A percentile compares a stretch with the other conserved stretches of the same genome.
Conservation (phyloP, 2,113 vertebrate genomes). For the Microtus ochrogaster region DNA sequence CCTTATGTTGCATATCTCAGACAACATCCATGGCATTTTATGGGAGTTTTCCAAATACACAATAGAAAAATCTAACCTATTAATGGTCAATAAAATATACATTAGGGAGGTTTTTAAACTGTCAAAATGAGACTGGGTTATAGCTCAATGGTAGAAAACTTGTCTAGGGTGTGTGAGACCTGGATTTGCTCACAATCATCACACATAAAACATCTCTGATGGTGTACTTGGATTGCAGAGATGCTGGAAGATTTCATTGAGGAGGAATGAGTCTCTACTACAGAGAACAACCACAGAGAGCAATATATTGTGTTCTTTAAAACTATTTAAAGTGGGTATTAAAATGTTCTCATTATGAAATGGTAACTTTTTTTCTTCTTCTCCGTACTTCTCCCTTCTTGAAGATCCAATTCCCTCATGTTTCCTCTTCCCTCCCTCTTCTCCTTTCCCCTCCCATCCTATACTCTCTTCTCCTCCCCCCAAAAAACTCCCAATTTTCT, state of each 20-base stretch:
- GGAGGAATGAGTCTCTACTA: background rate
- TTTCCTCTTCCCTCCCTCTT: too few relatives aligned
- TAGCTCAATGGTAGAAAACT: background rate
- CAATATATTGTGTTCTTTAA: background rate
- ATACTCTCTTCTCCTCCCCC: too few relatives aligned
- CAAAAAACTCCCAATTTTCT: too few relatives aligned
- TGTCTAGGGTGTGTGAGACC: background rate
- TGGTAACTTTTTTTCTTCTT: too few relatives aligned
- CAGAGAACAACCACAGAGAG: background rate
- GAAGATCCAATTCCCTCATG: too few relatives aligned
- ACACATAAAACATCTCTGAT: background rate
- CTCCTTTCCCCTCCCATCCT: too few relatives aligned
- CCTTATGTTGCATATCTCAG: background rate
- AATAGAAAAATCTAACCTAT: background rate
- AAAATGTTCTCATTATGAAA: background rate
- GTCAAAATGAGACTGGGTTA: background rate
- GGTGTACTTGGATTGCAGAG: background rate
- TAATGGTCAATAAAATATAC: background rate
- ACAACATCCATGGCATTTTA: background rate
- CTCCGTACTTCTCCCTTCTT: too few relatives aligned
- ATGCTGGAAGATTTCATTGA: background rate
- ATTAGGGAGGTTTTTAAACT: background rate
- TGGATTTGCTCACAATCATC: background rate
- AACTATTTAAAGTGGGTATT: too few relatives aligned
- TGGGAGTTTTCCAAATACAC: constrained; percentile 7